These are phyloP conservation scores for Tylochromis polylepis DNA, from an alignment of 2,113 vertebrate species.

Conservation along the genomic window DNA sequence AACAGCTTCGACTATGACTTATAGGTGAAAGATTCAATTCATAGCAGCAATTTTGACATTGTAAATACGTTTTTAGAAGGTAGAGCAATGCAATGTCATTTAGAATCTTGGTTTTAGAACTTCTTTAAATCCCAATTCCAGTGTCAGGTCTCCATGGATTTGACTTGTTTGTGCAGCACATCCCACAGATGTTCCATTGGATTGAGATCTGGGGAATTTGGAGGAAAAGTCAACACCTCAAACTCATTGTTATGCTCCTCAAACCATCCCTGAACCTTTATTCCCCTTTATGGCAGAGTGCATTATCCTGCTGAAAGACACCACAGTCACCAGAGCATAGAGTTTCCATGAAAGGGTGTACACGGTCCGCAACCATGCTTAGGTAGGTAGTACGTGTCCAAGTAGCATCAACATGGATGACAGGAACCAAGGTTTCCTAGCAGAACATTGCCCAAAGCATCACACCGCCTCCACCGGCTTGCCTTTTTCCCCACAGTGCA, in stretches of 20 bases:
- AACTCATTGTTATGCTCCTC: not conserved
- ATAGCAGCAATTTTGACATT: not conserved
- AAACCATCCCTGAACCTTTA: not conserved
- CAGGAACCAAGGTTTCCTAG: not conserved
- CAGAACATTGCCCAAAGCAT: not conserved
- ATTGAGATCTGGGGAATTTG: not conserved
- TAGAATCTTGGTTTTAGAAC: accelerated
- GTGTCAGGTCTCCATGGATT: not conserved
- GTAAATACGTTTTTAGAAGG: not conserved
- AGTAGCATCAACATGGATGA: not conserved
- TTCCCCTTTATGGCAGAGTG: not conserved
- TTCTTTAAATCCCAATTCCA: not conserved
- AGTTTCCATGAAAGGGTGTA: not conserved
- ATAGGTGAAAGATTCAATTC: not conserved
- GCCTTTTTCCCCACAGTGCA: too few species aligned
- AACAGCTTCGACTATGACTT: not conserved
- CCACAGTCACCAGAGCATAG: not conserved
- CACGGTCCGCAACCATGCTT: not conserved
- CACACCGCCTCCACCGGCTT: too few species aligned
- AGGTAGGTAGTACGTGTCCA: not conserved
- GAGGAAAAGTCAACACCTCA: not conserved
- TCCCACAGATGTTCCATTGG: not conserved
- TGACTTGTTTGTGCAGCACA: not conserved
- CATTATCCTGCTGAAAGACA: not conserved
- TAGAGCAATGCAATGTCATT: not conserved